phyloP scores from a whole-genome alignment of 2,113 vertebrate species.

The Bufo bufo region DNA sequence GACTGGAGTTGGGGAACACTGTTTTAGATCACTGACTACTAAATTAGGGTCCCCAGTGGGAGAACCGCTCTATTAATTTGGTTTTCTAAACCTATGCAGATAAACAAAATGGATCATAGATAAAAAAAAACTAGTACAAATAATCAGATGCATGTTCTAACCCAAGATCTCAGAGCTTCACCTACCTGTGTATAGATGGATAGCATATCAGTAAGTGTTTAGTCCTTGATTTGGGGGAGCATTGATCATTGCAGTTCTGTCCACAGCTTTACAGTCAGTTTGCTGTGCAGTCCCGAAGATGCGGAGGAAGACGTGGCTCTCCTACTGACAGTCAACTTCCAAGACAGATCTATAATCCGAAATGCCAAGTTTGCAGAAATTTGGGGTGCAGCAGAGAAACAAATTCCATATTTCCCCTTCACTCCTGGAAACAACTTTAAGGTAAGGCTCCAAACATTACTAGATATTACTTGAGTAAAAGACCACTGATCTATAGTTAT shows the following conservation, averaged over 20 bases:
- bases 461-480: too few species aligned
- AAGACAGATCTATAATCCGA: constrained; percentile 79
- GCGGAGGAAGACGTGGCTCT: constrained; percentile 79
- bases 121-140: too few species aligned
- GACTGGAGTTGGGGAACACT: too few species aligned
- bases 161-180: too few species aligned
- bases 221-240: neutral
- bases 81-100: too few species aligned
- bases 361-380: constrained; percentile 81
- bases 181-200: too few species aligned
- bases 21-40: too few species aligned
- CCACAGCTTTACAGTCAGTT: constrained; percentile 79
- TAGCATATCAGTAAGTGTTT: neutral
- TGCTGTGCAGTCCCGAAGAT: constrained; percentile 76
- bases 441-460: constrained; percentile 67
- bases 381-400: constrained; percentile 84
- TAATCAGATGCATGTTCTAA: too few species aligned
- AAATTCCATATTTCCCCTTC: constrained; percentile 87
- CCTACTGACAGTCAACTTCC: constrained; percentile 81
- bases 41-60: too few species aligned
- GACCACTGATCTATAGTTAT: too few species aligned
- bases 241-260: neutral
- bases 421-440: constrained; percentile 84
- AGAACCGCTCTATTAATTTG: too few species aligned
- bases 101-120: too few species aligned